phyloP scores from a whole-genome alignment of 2,113 vertebrate genomes.

The Fulmarus glacialis region DNA sequence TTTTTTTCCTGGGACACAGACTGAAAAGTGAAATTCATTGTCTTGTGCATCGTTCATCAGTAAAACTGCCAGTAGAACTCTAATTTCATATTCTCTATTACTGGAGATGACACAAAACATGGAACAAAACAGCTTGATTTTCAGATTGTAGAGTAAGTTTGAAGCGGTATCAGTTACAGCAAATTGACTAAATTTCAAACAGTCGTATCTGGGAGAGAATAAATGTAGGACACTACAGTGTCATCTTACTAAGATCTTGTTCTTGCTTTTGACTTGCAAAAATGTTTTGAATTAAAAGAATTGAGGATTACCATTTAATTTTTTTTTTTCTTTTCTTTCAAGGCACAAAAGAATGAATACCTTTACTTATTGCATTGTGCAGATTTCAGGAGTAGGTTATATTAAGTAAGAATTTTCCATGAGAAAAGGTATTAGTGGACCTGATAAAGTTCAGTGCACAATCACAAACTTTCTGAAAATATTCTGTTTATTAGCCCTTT shows the following conservation, averaged over 20 bases:
- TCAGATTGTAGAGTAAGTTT: background rate
- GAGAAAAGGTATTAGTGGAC: background rate
- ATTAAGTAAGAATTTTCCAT: background rate
- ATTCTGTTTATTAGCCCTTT: background rate
- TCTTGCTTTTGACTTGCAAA: background rate
- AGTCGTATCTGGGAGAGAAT: background rate
- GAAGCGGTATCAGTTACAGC: background rate
- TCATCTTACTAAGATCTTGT: background rate
- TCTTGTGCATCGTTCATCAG: background rate
- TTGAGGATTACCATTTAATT: background rate
- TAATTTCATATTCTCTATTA: background rate
- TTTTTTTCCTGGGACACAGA: background rate
- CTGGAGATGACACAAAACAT: background rate
- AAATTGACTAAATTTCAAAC: background rate
- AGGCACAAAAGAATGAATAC: background rate
- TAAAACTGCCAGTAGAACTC: background rate
- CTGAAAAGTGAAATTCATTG: background rate
- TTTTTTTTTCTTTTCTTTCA: background rate
- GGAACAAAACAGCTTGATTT: slow-evolving; percentile 11
- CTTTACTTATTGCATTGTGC: background rate
- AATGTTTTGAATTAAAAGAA: background rate
- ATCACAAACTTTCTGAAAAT: background rate
- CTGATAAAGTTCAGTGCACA: background rate
- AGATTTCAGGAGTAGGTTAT: background rate
- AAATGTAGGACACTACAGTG: background rate